phyloP scores from a whole-genome alignment of 1,140 invertebrate species.

The Pseudomyrmex flavicornis region DNA sequence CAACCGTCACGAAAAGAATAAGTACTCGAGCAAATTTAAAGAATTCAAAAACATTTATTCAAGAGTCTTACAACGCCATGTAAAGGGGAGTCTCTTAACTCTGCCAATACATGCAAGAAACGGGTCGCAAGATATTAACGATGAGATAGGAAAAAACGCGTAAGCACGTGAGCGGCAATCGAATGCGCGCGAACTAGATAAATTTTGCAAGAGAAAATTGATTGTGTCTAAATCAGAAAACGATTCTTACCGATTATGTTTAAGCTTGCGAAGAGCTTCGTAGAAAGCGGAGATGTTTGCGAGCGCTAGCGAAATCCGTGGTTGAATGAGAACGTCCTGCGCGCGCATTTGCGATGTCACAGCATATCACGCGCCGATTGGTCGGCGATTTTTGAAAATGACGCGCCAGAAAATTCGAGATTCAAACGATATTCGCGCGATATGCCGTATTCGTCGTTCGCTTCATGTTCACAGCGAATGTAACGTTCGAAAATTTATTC shows the following conservation, averaged over 20 bases:
- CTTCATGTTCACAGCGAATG: too few relatives aligned
- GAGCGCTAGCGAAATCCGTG: conserved; percentile 31
- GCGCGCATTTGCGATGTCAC: conserved; percentile 63
- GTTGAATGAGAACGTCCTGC: conserved; percentile 61
- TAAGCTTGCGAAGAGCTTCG: conserved; percentile 15
- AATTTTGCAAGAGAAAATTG: background rate
- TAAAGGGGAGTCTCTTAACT: background rate
- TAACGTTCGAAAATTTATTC: background rate
- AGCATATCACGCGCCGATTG: conserved; percentile 38
- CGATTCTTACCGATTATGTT: conserved; percentile 52
- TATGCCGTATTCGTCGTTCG: background rate
- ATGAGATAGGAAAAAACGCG: background rate
- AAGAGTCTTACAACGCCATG: conserved; percentile 12
- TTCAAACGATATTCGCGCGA: background rate
- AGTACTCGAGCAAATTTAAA: background rate
- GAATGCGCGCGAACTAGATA: too few relatives aligned
- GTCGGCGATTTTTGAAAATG: conserved; percentile 5
- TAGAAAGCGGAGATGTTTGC: conserved; percentile 52
- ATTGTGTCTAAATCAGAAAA: background rate
- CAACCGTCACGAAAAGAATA: background rate
- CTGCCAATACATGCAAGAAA: background rate
- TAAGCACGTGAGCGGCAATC: background rate
- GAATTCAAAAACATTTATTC: conserved; percentile 21
- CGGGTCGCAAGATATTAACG: conserved; percentile 1
- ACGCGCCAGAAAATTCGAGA: background rate